Percentiles rank a stretch among this genome's conserved stretches.
Conservation (phyloP, 2,113 vertebrate genomes). For the Malurus elegans region DNA sequence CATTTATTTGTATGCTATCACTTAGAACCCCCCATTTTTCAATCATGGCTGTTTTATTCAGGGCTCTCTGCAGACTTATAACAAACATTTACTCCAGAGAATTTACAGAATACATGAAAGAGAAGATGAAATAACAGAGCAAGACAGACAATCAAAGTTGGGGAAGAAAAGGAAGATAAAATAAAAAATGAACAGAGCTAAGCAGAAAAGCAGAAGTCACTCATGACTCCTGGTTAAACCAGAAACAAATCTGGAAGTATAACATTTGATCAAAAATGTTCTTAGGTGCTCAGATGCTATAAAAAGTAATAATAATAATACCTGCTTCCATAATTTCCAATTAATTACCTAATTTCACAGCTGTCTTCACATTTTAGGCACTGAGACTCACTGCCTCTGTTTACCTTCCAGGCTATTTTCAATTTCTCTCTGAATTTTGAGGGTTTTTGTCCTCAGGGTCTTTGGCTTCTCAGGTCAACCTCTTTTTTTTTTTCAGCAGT, state of each 20-base stretch:
- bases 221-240: neutral
- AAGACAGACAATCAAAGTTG: neutral
- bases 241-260: neutral
- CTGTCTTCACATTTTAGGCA: neutral
- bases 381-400: accelerated
- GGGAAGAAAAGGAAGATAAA: neutral
- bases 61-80: neutral
- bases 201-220: neutral
- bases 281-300: neutral
- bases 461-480: neutral
- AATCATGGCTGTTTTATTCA: neutral
- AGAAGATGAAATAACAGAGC: neutral
- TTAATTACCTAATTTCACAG: neutral
- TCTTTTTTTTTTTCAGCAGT: neutral
- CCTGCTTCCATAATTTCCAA: neutral
- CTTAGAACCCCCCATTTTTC: neutral
- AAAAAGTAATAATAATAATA: neutral
- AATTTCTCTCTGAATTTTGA: neutral
- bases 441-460: neutral
- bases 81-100: slow-evolving; percentile 23
- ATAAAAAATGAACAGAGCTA: neutral
- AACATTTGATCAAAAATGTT: neutral
- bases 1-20: neutral
- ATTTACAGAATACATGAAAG: slow-evolving; percentile 25
- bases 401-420: neutral